Base-by-base conservation (phyloP, 2,797 vertebrate species). In the Sebastes miniatus region DNA sequence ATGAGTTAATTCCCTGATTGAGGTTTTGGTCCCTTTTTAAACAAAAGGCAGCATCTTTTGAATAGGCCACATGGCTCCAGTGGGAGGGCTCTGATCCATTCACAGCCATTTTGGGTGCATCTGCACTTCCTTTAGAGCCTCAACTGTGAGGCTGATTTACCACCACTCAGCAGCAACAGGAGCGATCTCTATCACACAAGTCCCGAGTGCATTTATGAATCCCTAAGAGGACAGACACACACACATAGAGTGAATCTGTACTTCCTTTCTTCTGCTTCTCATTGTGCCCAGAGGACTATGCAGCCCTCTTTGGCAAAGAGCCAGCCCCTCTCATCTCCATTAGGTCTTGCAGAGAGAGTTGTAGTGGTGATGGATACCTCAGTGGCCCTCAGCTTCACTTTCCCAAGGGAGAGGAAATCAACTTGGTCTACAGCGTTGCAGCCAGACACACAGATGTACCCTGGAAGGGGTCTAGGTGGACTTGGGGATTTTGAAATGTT, bases 41-140 rank as follows among this genome's bases (percentile, higher is more conserved):
- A 95, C 94, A 95, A 93, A 95, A 93, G 92, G 76, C 83, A 79
- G 81, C 24, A 29, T 90, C 88, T 93, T 57, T 81, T 93, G 90
- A 92, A 91, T 93, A 83, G 85, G 64, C 91, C 92, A 86, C 93
- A 91, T 91, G 92, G 93, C 91, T 91, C 81, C 64, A 62, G 84
- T 90, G 84, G 89, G 86, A 88, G 89, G 87, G 85, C 83, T 88
- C 67, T 74, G 67, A 82, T 92, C 91, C 86, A 93, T 95, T 95
- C 90, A 94, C 80, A 80, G 88, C 80, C 83, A 67, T 86, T 88
- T 90, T 79, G 74, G 85, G 57, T 91, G 87, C 87, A 93, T 94
- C 89, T 93, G 90, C 87, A 85, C 86, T 88, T 88, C 88, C 87
- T 91, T 75, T 87, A 79, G 84, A 79, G 65, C 11, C 78, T 83